Conservation (phyloP, 2,888 invertebrate genomes). For the Geophilus truncorum region DNA sequence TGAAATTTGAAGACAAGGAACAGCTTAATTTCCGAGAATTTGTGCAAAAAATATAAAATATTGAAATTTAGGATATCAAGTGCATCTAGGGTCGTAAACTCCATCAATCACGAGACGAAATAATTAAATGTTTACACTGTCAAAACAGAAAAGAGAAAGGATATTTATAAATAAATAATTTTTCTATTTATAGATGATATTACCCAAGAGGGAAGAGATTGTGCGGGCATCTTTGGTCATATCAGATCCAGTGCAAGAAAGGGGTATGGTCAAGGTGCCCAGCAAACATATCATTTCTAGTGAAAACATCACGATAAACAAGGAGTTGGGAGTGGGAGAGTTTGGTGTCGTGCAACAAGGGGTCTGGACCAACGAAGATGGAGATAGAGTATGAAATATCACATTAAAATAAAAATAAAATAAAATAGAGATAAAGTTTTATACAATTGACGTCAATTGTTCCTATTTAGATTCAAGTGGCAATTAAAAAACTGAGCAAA, state of each 20-base stretch:
- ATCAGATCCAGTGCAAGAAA: conserved; percentile 41
- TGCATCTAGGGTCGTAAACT: too few species aligned
- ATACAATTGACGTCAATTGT: background rate
- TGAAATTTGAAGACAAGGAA: background rate
- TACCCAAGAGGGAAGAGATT: conserved; percentile 55
- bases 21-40: background rate
- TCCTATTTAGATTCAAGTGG: conserved; percentile 74
- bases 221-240: conserved; percentile 32
- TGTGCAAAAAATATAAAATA: too few species aligned
- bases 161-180: background rate
- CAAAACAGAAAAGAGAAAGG: background rate
- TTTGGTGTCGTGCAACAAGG: conserved; percentile 98
- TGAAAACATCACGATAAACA: conserved; percentile 86
- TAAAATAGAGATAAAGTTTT: background rate
- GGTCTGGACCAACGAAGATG: conserved; percentile 86
- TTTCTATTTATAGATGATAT: conserved; percentile 54
- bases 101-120: too few species aligned
- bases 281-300: conserved; percentile 86
- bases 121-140: background rate
- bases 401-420: background rate
- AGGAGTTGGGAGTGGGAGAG: conserved; percentile 92
- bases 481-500: conserved; percentile 90
- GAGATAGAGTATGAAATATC: conserved; percentile 63
- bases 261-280: conserved; percentile 57
- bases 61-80: too few species aligned